These are phyloP conservation scores for Drosophila arizonae DNA, from an alignment of 1,140 invertebrate genomes.

Conservation along the genomic window DNA sequence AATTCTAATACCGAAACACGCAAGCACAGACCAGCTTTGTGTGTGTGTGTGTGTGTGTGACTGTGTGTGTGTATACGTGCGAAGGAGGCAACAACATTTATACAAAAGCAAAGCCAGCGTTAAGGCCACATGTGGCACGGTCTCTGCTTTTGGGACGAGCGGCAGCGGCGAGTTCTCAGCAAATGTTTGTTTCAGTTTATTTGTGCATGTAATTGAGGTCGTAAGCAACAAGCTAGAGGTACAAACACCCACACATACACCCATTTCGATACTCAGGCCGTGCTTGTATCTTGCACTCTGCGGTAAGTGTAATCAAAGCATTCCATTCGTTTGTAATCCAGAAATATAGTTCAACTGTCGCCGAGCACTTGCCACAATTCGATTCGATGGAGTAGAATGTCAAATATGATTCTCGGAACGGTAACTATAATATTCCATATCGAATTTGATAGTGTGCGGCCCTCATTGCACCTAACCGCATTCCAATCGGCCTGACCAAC, in stretches of 20 bases:
- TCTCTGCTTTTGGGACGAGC: not conserved
- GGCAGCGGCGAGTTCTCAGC: conserved; percentile 60
- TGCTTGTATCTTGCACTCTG: conserved; percentile 14
- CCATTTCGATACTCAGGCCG: not conserved
- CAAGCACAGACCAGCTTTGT: conserved; percentile 28
- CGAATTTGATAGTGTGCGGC: not conserved
- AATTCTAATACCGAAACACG: conserved; percentile 64
- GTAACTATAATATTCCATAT: not conserved
- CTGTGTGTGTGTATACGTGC: not conserved
- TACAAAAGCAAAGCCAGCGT: conserved; percentile 32
- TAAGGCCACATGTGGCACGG: conserved; percentile 26
- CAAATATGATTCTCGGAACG: not conserved
- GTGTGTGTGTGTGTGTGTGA: not conserved
- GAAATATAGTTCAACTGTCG: not conserved
- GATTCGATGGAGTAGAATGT: not conserved
- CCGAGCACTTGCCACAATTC: conserved; percentile 2
- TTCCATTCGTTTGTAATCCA: conserved; percentile 24
- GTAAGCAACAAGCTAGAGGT: conserved; percentile 55
- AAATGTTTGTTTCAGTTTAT: conserved; percentile 80
- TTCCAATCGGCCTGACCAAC: too few species aligned
- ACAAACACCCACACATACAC: conserved; percentile 19
- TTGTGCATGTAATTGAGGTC: conserved; percentile 77
- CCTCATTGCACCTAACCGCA: not conserved
- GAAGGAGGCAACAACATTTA: conserved; percentile 40
- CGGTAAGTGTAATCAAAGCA: conserved; percentile 9